These are phyloP conservation scores for Trissolcus brochymenae DNA, from an alignment of 2,888 invertebrate species.

Conservation along the genomic window DNA sequence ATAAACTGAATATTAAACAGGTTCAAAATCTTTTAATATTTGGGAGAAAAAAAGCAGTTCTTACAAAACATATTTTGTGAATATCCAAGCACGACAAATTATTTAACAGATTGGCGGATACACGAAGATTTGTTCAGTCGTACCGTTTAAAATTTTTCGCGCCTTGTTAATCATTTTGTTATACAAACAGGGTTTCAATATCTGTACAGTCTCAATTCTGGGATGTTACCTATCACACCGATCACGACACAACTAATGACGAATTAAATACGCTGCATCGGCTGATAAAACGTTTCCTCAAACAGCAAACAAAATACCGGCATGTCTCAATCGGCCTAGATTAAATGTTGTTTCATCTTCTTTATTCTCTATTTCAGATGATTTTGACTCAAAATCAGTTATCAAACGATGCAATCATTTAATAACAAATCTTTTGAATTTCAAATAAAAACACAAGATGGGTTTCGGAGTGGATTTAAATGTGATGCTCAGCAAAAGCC, in stretches of 20 bases:
- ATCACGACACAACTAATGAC: neutral
- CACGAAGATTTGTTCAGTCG: neutral
- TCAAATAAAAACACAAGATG: no score
- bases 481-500: neutral
- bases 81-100: neutral
- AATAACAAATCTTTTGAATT: neutral
- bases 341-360: neutral
- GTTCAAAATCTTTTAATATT: neutral
- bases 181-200: neutral
- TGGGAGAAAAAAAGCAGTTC: neutral
- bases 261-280: neutral
- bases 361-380: neutral
- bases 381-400: neutral
- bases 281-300: slow-evolving; percentile 12
- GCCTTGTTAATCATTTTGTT: slow-evolving; percentile 4
- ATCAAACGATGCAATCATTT: no score
- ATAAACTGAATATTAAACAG: neutral
- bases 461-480: neutral
- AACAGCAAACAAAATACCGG: neutral
- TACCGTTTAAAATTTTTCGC: slow-evolving; percentile 14
- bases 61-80: slow-evolving; percentile 3
- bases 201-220: neutral
- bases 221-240: neutral
- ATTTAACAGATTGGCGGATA: neutral
- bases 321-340: neutral